Base-by-base conservation (phyloP, 2,888 invertebrate genomes). In the Noctua janthina region DNA sequence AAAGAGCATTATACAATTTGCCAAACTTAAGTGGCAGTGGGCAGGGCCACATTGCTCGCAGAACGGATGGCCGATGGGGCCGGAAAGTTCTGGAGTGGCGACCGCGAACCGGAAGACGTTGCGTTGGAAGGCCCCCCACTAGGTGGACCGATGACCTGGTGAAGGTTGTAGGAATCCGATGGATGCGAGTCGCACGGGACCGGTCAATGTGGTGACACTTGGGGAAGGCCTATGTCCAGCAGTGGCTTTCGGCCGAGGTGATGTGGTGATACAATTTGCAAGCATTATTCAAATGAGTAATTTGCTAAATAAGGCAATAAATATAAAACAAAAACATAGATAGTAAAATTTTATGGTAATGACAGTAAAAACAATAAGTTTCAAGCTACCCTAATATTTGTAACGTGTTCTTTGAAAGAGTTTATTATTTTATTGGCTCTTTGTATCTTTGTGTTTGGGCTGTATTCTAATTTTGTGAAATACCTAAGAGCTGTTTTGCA, bases 401-500 rank as follows among this genome's bases (percentile, higher is more conserved):
- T 17, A 62, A 72, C 23, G n/a, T 71, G 54, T 46, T 46, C 67
- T 62, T 68, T 39, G 11, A 66, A 76, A 76, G 11, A 64, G 15
- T 69, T 80, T 64, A 81, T 68, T 81, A 49, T 39, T 69, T 49
- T 69, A 80, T 69, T 80, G n/a, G 8, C 8, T 59, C 43, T n/a
- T 43, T 43, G 43, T 43, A 7, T 6, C 35, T 68, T 66, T 66
- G 54, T 66, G 13, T 54, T 59, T 51, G 15, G 15, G 3, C 1
- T 59, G 2, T n/a, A 46, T n/a, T 13, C 43, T 68, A 43, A 59
- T 80, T 35, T 51, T 6, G 6, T 20, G 15, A 29, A 79, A 79
- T 17, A 23, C 23, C 11, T 56, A 59, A 20, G 43, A 43, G 8
- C n/a, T 23, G 51, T 51, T 39, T 49, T 66, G 6, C 17, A n/a